Evolutionary conservation across 2,888 invertebrate species (phyloP), one percentile per base, ranked within the genome.

Genomic region (Linnaemya tessellans): DNA sequence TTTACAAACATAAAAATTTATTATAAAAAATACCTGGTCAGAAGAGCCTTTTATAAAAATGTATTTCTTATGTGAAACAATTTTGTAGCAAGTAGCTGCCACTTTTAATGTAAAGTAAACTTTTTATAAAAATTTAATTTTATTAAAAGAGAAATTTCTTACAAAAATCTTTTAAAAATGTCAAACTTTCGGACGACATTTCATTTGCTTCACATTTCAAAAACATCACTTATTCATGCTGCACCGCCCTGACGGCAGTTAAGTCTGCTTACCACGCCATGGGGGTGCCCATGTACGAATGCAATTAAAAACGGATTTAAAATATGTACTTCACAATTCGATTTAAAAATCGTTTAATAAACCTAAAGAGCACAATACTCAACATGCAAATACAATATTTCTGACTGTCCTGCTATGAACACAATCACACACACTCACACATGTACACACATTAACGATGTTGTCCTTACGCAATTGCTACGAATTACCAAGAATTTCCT

Each of bases 291-390:
- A 58, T 43, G 64, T 84, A 82, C 56, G 81, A 84, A 85, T 71
- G 73, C 83, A 87, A 87, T 87, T 85, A 87, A 87, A 87, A 87
- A 78, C 51, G 83, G 83, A 87, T 84, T 84, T 81, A 68, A 86
- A 80, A 77, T 78, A n/a, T n/a, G n/a, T n/a, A 67, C 74, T 82
- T 77, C 13, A 38, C 49, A 77, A 77, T 70, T 64, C 56, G 56
- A 30, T 71, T 70, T 65, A 10, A 54, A 60, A 49, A 20, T 51
- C 22, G 30, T 43, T 51, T 30, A 49, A 35, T 11, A 62, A 56
- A 30, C 56, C 13, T 3, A 68, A 62, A 51, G 13, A 79, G 35
- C 20, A 49, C 46, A 80, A 65, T 49, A 62, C 78, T 79, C 79
- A 49, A 75, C 80, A 84, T 80, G 84, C 41, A 67, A 41, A 35